A percentile compares a stretch with the other conserved stretches of the same genome.
Conservation (phyloP, 2,113 vertebrate species). For the Xenopus borealis region DNA sequence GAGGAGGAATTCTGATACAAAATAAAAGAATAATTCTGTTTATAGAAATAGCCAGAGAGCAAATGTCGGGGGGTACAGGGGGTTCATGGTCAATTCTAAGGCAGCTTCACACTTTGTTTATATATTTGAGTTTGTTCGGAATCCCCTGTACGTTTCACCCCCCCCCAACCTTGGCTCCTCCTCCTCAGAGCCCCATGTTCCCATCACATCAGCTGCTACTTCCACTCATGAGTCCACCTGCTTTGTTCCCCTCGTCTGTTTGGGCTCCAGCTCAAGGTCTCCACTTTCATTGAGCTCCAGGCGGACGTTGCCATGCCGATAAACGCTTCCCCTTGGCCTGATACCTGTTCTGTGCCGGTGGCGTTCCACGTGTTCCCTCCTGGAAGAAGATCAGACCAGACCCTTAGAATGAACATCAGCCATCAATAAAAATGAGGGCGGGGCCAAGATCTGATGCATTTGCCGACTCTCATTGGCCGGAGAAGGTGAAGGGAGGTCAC, state of each 20-base stretch:
- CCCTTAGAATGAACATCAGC: too few relatives aligned
- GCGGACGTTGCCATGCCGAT: too few relatives aligned
- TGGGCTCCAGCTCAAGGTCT: conserved; percentile 41
- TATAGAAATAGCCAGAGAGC: neutral
- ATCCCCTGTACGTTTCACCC: conserved; percentile 44
- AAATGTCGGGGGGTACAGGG: neutral
- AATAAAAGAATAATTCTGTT: neutral
- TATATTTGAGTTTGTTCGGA: conserved; percentile 35
- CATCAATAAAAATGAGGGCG: too few relatives aligned
- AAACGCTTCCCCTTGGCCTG: too few relatives aligned
- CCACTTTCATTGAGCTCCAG: too few relatives aligned
- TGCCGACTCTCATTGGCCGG: too few relatives aligned
- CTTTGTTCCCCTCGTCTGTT: conserved; percentile 40
- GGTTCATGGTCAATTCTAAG: too few relatives aligned
- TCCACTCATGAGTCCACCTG: conserved; percentile 51
- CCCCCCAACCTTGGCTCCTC: conserved; percentile 57
- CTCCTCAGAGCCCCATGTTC: conserved; percentile 46
- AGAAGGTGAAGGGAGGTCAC: too few relatives aligned
- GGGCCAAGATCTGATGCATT: too few relatives aligned
- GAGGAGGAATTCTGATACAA: neutral
- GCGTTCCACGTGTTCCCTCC: too few relatives aligned
- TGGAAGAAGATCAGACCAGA: too few relatives aligned
- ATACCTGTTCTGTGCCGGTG: too few relatives aligned
- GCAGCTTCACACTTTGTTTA: neutral
- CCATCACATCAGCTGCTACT: conserved; percentile 66